Conservation (phyloP, 2,113 vertebrate genomes). For the Siniperca knerii region DNA sequence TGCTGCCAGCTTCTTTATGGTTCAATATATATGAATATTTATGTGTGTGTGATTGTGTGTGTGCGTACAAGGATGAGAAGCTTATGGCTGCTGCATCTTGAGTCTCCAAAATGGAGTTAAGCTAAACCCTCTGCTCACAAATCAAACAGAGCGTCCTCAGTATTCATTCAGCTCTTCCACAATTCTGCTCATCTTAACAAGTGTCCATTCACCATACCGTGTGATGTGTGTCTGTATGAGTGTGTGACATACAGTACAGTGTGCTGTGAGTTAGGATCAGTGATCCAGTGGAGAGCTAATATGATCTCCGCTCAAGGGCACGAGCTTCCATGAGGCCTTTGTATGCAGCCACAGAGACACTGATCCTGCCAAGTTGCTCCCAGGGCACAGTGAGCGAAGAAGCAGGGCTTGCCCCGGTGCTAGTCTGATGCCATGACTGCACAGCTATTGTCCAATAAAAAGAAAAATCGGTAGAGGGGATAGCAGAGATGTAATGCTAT, state of each 20-base stretch:
- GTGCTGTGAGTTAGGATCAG: conserved; percentile 66
- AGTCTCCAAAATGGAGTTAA: conserved; percentile 65
- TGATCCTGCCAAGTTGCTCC: conserved; percentile 77
- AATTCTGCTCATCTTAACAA: conserved; percentile 43
- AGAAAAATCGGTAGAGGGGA: conserved; percentile 2
- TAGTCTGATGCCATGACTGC: conserved; percentile 48
- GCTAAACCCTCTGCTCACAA: conserved; percentile 33
- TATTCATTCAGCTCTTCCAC: conserved; percentile 38
- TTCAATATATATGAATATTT: conserved; percentile 61
- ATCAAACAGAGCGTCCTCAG: conserved; percentile 36
- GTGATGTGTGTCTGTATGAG: conserved; percentile 14
- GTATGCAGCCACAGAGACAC: conserved; percentile 75
- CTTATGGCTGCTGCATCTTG: conserved; percentile 53
- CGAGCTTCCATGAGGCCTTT: conserved; percentile 63
- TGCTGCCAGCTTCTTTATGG: conserved; percentile 32
- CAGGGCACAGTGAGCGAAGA: conserved; percentile 60
- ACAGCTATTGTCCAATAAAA: conserved; percentile 22
- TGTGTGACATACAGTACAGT: conserved; percentile 35
- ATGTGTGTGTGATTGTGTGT: conserved; percentile 24
- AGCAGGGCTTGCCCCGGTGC: conserved; percentile 42
- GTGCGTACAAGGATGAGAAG: conserved; percentile 44
- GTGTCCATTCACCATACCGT: conserved; percentile 36
- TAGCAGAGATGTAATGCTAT: conserved; percentile 15
- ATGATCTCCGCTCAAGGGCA: conserved; percentile 80
- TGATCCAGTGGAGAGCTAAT: conserved; percentile 68